Conservation (phyloP, 2,888 invertebrate genomes). For the Tenthredo notha region DNA sequence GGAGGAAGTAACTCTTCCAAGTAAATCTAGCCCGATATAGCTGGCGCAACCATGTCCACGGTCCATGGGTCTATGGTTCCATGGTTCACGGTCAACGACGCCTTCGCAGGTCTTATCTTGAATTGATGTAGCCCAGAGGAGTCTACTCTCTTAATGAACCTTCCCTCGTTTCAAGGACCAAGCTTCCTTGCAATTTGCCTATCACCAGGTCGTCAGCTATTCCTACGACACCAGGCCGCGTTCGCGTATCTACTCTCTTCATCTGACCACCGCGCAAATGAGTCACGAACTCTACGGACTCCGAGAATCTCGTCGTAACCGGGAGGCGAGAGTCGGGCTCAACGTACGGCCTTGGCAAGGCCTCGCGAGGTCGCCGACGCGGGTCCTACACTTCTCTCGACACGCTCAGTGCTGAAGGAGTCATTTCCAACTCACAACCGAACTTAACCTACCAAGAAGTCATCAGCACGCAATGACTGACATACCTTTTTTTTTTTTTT, state of each 20-base stretch:
- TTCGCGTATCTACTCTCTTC: conserved; percentile 43
- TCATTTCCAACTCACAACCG: conserved; percentile 12
- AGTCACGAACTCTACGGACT: conserved; percentile 70
- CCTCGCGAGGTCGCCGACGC: conserved; percentile 77
- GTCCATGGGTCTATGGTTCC: background rate
- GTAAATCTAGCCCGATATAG: conserved; percentile 29
- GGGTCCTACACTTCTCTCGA: conserved; percentile 67
- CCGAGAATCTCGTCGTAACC: conserved; percentile 54
- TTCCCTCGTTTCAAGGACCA: conserved; percentile 43
- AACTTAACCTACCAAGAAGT: background rate
- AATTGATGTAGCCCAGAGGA: conserved; percentile 39
- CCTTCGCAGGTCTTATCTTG: conserved; percentile 43
- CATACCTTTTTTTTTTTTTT: background rate
- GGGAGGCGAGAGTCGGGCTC: conserved; percentile 67
- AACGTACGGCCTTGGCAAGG: conserved; percentile 77
- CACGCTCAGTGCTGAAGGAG: conserved; percentile 29
- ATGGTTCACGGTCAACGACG: background rate
- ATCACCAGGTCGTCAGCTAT: conserved; percentile 52
- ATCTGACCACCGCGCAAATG: conserved; percentile 66
- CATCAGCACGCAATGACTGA: background rate
- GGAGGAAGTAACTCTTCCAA: conserved; percentile 9
- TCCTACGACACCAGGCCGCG: conserved; percentile 32
- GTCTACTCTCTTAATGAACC: conserved; percentile 50
- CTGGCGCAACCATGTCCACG: conserved; percentile 1
- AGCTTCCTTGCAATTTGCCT: conserved; percentile 59